These are phyloP conservation scores for Hydrolagus colliei DNA, from an alignment of 2,797 vertebrate genomes.

Conservation along the genomic window DNA sequence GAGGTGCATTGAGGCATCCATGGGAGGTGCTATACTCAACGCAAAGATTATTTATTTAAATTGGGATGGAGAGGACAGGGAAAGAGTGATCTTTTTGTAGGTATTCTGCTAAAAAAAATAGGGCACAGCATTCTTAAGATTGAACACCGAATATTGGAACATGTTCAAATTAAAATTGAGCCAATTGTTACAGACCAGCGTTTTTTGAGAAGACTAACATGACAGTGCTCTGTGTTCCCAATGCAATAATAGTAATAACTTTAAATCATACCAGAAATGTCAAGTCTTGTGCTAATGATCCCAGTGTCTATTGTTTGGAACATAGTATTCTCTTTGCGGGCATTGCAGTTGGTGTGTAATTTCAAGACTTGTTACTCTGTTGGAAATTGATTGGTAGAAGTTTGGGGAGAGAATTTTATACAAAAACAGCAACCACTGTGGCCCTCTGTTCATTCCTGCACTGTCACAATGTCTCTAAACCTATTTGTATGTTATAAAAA, in stretches of 20 bases:
- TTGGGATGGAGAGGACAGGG: too few relatives aligned
- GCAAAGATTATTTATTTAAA: too few relatives aligned
- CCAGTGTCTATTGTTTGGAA: background rate
- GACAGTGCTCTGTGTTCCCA: background rate
- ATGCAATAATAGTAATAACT: background rate
- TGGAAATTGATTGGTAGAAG: background rate
- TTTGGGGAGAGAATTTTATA: background rate
- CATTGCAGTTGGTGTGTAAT: background rate
- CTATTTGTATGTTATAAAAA: background rate
- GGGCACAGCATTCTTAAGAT: too few relatives aligned
- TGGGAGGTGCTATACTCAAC: too few relatives aligned
- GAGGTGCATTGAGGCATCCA: too few relatives aligned
- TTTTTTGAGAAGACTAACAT: too few relatives aligned
- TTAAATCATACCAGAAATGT: background rate
- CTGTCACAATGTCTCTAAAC: slow-evolving; percentile 2
- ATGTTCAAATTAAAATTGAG: too few relatives aligned
- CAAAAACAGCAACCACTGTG: background rate
- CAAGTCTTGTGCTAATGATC: background rate
- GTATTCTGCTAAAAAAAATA: too few relatives aligned
- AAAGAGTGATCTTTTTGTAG: too few relatives aligned
- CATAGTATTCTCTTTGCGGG: background rate
- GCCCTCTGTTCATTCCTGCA: background rate
- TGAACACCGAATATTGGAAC: too few relatives aligned
- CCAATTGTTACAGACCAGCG: too few relatives aligned
- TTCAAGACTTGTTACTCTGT: slow-evolving; percentile 34